A percentile compares a stretch with the other conserved stretches of the same genome.
Evolutionary conservation across 1,140 invertebrate genomes (phyloP).

Genomic region (Brachionus paranguensis): DNA sequence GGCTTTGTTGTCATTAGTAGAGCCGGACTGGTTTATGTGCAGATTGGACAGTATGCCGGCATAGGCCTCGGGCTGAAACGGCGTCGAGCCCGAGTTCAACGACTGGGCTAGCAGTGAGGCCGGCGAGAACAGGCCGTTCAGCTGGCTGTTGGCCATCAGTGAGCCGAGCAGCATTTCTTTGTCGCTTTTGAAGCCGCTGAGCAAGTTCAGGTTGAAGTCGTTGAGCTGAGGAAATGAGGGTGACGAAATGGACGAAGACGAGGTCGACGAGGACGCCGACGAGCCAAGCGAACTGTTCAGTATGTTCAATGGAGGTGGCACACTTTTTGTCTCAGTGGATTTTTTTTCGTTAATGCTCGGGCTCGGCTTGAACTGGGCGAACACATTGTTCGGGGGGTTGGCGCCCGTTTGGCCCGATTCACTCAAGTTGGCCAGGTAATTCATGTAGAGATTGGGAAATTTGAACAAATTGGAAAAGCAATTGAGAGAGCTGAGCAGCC

Average conservation of each 20-base stretch:
- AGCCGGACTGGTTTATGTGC: background rate
- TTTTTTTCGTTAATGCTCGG: background rate
- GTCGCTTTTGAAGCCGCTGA: background rate
- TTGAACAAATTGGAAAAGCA: conserved; percentile 1
- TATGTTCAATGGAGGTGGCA: background rate
- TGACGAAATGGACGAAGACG: background rate
- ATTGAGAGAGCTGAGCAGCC: background rate
- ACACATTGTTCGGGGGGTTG: background rate
- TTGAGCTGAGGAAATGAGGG: background rate
- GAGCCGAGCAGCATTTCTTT: background rate
- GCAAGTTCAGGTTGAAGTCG: background rate
- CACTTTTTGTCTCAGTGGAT: background rate
- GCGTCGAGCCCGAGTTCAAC: background rate
- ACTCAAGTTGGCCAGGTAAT: background rate
- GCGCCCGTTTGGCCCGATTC: background rate
- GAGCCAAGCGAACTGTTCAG: background rate
- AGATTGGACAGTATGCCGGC: background rate
- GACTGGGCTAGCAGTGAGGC: background rate
- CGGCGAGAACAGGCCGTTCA: background rate
- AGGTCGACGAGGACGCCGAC: background rate
- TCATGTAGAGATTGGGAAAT: conserved; percentile 21
- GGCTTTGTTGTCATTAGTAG: background rate
- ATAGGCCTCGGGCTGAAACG: background rate
- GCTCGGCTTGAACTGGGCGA: background rate
- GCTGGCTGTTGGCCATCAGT: background rate